These are phyloP conservation scores for Drosophila triauraria DNA, from an alignment of 1,140 invertebrate species.

Conservation along the genomic window DNA sequence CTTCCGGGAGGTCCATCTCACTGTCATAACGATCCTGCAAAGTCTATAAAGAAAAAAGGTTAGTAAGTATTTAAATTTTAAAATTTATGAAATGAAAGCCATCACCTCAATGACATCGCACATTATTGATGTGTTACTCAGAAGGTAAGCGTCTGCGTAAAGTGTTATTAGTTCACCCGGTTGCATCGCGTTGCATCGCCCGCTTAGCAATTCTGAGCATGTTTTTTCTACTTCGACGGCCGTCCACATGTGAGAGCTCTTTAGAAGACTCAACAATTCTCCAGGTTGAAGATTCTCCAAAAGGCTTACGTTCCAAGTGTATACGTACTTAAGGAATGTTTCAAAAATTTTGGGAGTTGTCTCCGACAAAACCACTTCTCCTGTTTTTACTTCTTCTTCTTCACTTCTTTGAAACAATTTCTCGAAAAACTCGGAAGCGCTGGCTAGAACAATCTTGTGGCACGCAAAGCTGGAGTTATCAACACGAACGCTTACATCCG, in stretches of 20 bases:
- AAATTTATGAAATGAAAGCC: neutral
- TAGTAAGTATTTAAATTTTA: neutral
- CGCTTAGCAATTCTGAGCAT: neutral
- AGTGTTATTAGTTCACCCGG: neutral
- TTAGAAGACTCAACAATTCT: neutral
- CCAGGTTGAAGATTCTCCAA: accelerated
- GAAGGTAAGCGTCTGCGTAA: neutral
- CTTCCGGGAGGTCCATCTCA: neutral
- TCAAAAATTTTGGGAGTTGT: neutral
- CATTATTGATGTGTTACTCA: neutral
- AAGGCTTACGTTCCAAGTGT: neutral
- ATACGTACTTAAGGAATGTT: neutral
- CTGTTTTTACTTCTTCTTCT: no score
- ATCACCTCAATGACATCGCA: neutral
- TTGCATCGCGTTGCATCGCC: accelerated
- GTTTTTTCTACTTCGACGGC: neutral
- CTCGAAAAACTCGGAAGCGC: slow-evolving; percentile 11
- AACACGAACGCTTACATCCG: neutral
- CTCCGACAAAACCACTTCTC: neutral
- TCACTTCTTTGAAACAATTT: slow-evolving; percentile 10
- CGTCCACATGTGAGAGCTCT: slow-evolving; percentile 4
- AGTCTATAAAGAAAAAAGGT: neutral
- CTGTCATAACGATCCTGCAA: no score
- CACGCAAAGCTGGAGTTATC: neutral
- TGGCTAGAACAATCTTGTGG: slow-evolving; percentile 7